Percentiles rank a stretch among this genome's conserved stretches.
Conservation (phyloP, 2,888 invertebrate genomes). For the Eulithis testata region DNA sequence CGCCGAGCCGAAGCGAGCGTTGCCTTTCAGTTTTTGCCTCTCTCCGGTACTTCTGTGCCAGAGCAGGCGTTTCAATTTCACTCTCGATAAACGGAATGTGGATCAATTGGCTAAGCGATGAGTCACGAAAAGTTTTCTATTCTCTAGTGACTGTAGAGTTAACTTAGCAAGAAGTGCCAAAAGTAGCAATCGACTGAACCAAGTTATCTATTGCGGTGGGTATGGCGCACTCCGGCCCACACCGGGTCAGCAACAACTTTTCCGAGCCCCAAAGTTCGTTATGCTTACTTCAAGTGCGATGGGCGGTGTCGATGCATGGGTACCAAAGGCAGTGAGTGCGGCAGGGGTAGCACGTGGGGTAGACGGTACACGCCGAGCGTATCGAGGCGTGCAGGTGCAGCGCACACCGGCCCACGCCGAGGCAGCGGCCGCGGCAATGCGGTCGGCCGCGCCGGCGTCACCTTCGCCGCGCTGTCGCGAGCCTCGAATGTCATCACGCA, state of each 20-base stretch:
- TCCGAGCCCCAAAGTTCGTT: too few species aligned
- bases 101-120: too few species aligned
- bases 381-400: constrained; percentile 85
- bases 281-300: constrained; percentile 68
- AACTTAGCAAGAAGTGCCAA: too few species aligned
- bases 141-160: too few species aligned
- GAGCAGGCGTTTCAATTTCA: constrained; percentile 1
- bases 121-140: too few species aligned
- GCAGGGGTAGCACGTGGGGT: constrained; percentile 77
- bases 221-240: too few species aligned
- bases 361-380: constrained; percentile 88
- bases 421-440: constrained; percentile 81
- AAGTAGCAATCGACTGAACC: too few species aligned
- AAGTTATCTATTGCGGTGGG: too few species aligned
- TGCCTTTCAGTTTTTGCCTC: constrained; percentile 53
- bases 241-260: too few species aligned
- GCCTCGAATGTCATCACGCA: constrained; percentile 99
- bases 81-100: too few species aligned
- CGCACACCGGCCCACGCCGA: constrained; percentile 75
- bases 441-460: constrained; percentile 90
- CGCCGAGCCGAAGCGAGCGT: constrained; percentile 84
- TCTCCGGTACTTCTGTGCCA: constrained; percentile 67
- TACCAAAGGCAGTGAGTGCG: constrained; percentile 73
- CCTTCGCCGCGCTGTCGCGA: constrained; percentile 94
- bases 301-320: constrained; percentile 72